Evolutionary conservation across 1,140 invertebrate species (phyloP).

Genomic region (Phenacoccus solenopsis): DNA sequence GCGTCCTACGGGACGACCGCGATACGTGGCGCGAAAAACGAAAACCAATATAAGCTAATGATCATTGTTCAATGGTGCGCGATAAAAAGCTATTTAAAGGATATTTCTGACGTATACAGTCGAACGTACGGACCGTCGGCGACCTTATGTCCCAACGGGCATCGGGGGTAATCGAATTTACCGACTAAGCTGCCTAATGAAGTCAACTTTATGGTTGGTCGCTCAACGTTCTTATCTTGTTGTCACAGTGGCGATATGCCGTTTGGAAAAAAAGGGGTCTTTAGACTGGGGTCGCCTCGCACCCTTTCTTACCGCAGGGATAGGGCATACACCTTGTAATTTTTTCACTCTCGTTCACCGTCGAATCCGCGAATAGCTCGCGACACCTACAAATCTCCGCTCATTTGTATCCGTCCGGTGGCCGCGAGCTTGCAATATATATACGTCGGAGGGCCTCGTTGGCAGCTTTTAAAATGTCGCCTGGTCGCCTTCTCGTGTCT

Average conservation of each 20-base stretch:
- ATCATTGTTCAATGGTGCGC: background rate
- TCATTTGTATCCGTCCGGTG: no score
- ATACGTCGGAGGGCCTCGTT: no score
- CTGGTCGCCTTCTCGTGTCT: no score
- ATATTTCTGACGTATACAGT: background rate
- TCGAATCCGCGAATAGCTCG: no score
- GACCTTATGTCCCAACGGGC: slow-evolving; percentile 13
- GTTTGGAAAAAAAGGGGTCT: no score
- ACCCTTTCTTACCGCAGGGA: no score
- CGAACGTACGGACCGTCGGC: background rate
- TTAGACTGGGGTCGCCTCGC: no score
- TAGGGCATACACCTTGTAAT: no score
- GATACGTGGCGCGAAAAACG: background rate
- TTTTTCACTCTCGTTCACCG: no score
- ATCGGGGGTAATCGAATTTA: slow-evolving; percentile 9
- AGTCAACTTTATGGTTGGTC: slow-evolving; percentile 15
- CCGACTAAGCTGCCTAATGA: slow-evolving; percentile 12
- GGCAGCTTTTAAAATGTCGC: no score
- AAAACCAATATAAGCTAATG: slow-evolving; percentile 6
- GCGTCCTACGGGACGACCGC: background rate
- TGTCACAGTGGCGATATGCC: slow-evolving; percentile 14
- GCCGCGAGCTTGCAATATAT: no score
- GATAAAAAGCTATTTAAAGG: slow-evolving; percentile 13
- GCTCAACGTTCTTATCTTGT: slow-evolving; percentile 13
- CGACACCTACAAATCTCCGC: no score